Conservation (phyloP, 2,888 invertebrate genomes). For the Dicyrtoma fusca region DNA sequence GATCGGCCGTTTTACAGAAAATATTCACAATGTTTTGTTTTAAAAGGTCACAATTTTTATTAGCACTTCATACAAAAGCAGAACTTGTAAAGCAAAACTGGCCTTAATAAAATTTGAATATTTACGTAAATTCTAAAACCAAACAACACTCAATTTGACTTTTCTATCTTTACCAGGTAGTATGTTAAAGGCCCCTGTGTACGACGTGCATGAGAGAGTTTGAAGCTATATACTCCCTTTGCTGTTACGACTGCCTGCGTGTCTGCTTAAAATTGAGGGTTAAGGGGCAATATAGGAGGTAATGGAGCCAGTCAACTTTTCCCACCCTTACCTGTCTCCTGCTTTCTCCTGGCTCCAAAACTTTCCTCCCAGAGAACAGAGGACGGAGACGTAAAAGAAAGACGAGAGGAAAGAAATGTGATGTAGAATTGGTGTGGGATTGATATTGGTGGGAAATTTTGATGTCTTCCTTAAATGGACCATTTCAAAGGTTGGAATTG, state of each 20-base stretch:
- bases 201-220: background rate
- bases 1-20: too few relatives aligned
- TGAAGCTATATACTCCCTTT: background rate
- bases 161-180: background rate
- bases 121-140: too few relatives aligned
- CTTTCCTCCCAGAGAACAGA: background rate
- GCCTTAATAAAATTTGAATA: too few relatives aligned
- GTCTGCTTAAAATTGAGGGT: background rate
- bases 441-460: conserved; percentile 42
- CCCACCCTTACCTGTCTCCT: conserved; percentile 22
- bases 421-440: conserved; percentile 13
- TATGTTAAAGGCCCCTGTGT: background rate
- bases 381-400: background rate
- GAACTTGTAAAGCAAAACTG: too few relatives aligned
- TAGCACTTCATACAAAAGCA: too few relatives aligned
- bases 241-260: background rate
- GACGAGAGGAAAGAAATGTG: background rate
- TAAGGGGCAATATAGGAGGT: conserved; percentile 13
- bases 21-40: too few relatives aligned
- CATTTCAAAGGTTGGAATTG: conserved; percentile 32
- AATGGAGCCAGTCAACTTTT: conserved; percentile 13
- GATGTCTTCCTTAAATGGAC: conserved; percentile 43
- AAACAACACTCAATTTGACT: too few relatives aligned
- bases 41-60: too few relatives aligned
- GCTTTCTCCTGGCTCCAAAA: conserved; percentile 27